Evolutionary conservation across 2,888 invertebrate genomes (phyloP), one percentile per base, ranked within the genome.

Genomic region (Yponomeuta sedellus): DNA sequence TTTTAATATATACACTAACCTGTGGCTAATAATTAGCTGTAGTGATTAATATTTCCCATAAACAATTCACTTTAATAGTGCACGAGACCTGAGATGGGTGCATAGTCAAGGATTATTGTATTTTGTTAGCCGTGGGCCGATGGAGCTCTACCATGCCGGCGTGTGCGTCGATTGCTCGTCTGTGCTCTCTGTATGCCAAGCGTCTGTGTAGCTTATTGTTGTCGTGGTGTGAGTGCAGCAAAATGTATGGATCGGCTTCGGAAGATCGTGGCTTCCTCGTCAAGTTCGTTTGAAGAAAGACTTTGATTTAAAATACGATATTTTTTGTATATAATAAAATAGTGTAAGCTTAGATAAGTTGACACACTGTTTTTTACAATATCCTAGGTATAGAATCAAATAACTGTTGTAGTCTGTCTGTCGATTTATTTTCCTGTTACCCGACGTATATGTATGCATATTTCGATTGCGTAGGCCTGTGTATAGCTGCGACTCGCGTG

Each of bases 361-460:
- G 81, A 86, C 81, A 85, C 83, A 87, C 87, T 85, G 88, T 91
- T 91, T 91, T 90, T 88, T 90, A 91, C 88, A 87, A 88, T 90
- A 90, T 88, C 80, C 77, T 89, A 89, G 82, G 79, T 85, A 85
- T 82, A 78, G 80, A 81, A 80, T 82, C 80, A 80, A 83, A 82
- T 82, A 86, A 81, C 87, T 85, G 88, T 85, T 88, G 87, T 89
- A 88, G 88, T 90, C 81, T 80, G 79, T 83, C 79, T 81, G 85
- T 81, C 74, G 71, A 77, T 61, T 78, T 84, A 82, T 81, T 83
- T 86, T 87, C 87, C 84, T 85, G 81, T 84, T 83, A 83, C 80
- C 79, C 77, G 79, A 77, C 76, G 76, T 77, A 79, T 79, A 76
- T 72, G 70, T 67, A 61, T 61, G 61, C 11, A 39, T 40, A 22